phyloP scores from a whole-genome alignment of 2,888 invertebrate species.

The Lepidonotus clava region DNA sequence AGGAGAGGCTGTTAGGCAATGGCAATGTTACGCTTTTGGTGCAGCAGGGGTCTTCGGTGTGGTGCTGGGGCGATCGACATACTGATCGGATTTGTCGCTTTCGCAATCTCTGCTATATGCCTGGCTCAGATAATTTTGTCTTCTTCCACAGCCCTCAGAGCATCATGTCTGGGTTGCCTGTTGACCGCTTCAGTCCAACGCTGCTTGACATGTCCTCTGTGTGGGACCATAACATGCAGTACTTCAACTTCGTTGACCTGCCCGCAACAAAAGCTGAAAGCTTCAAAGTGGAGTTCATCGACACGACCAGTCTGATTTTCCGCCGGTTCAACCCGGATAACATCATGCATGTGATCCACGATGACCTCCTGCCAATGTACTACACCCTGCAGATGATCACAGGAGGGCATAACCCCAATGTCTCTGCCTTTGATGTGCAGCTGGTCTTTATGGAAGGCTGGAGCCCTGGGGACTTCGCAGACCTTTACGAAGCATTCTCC shows the following conservation, averaged over 20 bases:
- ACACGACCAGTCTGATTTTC: slow-evolving; percentile 74
- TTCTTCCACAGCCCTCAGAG: slow-evolving; percentile 76
- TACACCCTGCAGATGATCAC: slow-evolving; percentile 76
- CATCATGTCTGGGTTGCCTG: slow-evolving; percentile 73
- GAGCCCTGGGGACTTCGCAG: slow-evolving; percentile 69
- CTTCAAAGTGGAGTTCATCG: slow-evolving; percentile 68
- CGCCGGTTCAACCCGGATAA: slow-evolving; percentile 82
- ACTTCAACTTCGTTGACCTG: slow-evolving; percentile 75
- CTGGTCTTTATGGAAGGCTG: slow-evolving; percentile 63
- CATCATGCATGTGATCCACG: slow-evolving; percentile 83
- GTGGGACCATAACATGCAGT: slow-evolving; percentile 78
- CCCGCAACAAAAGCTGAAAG: slow-evolving; percentile 69
- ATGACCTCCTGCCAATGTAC: slow-evolving; percentile 82
- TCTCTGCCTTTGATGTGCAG: slow-evolving; percentile 70
- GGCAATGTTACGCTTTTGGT: slow-evolving; percentile 20
- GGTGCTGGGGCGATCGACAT: slow-evolving; percentile 70
- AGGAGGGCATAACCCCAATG: slow-evolving; percentile 18
- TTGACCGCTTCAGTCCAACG: slow-evolving; percentile 70
- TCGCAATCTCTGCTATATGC: slow-evolving; percentile 80
- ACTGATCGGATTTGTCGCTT: slow-evolving; percentile 78
- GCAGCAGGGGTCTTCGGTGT: slow-evolving; percentile 66
- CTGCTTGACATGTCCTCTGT: slow-evolving; percentile 79
- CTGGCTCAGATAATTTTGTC: slow-evolving; percentile 76
- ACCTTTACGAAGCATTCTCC: slow-evolving; percentile 79
- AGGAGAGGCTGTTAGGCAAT: slow-evolving; percentile 4